These are phyloP conservation scores for Planiliza haematocheilus DNA, from an alignment of 2,113 vertebrate genomes.

Conservation along the genomic window DNA sequence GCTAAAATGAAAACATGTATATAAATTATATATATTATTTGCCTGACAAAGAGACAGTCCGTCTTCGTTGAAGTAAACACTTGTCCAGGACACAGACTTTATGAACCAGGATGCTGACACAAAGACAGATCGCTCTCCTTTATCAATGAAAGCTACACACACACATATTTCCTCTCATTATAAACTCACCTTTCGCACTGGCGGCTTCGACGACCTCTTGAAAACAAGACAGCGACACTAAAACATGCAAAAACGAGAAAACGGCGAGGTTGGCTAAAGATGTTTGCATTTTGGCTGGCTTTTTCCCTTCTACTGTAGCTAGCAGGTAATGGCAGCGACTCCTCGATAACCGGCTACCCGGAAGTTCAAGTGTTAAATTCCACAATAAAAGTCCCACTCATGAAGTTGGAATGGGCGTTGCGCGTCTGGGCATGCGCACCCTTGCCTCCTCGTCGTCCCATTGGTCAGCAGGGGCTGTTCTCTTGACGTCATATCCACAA, in stretches of 20 bases:
- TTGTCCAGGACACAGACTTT: constrained; percentile 6
- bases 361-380: constrained; percentile 37
- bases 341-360: constrained; percentile 43
- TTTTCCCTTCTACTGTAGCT: background rate
- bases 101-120: constrained; percentile 37
- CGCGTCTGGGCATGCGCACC: background rate
- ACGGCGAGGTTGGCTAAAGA: constrained; percentile 49
- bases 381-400: constrained; percentile 51
- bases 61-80: no score
- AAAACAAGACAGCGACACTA: constrained; percentile 63
- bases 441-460: background rate
- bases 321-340: constrained; percentile 18
- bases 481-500: constrained; percentile 62
- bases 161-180: background rate
- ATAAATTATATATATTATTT: background rate
- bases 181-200: constrained; percentile 74
- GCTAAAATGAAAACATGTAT: constrained; percentile 4
- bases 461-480: constrained; percentile 22
- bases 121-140: constrained; percentile 21
- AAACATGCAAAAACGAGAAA: constrained; percentile 59
- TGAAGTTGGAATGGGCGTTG: no score
- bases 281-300: constrained; percentile 68
- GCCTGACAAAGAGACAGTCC: background rate
- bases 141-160: constrained; percentile 20
- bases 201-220: constrained; percentile 61